phyloP scores from a whole-genome alignment of 2,888 invertebrate species.

The Chrysodeixis includens region DNA sequence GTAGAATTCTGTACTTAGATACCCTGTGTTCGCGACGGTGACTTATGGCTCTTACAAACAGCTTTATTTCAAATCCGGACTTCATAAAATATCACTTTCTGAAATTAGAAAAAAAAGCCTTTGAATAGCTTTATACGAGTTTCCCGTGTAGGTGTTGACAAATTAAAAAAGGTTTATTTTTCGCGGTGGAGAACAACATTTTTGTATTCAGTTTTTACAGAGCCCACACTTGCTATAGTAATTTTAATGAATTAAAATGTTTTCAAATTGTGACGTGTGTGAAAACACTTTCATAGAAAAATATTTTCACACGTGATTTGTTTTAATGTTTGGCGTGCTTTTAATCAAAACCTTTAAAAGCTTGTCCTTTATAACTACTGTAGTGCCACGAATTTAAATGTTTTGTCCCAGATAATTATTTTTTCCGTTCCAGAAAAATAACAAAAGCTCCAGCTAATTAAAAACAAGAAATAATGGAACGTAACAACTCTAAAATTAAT shows the following conservation, averaged over 20 bases:
- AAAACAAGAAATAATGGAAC: conserved; percentile 18
- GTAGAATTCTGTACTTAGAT: conserved; percentile 23
- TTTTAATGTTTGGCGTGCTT: background rate
- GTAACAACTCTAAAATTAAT: conserved; percentile 24
- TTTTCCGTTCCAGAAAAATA: no score
- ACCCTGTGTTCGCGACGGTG: conserved; percentile 33
- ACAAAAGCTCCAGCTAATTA: background rate
- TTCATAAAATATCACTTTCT: conserved; percentile 43
- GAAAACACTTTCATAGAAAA: no score
- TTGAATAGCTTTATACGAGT: background rate
- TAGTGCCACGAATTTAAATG: no score
- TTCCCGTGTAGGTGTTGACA: conserved; percentile 13
- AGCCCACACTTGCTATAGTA: background rate
- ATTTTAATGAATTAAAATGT: background rate
- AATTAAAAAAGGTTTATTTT: conserved; percentile 19
- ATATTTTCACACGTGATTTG: background rate
- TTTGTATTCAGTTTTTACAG: background rate
- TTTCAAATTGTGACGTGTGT: background rate
- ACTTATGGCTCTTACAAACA: conserved; percentile 52
- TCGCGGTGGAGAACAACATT: background rate
- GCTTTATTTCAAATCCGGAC: conserved; percentile 54
- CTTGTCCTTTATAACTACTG: no score
- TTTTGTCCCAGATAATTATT: no score
- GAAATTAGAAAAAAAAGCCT: conserved; percentile 18
- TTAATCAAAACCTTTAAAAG: no score